Base-by-base conservation (phyloP, 2,888 invertebrate species). In the Nomada ruficornis region DNA sequence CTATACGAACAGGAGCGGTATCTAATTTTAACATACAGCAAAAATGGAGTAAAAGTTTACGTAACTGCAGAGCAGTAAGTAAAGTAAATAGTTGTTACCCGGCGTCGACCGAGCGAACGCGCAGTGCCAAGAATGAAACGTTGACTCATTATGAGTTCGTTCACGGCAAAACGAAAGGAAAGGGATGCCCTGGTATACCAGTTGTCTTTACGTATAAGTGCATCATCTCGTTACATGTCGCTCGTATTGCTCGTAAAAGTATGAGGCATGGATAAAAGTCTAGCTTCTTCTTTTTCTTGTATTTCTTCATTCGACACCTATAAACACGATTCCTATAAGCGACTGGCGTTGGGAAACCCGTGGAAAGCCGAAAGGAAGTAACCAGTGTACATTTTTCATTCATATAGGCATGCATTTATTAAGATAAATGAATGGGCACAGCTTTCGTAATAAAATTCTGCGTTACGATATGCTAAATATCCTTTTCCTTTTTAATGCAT, bases 211-310 rank as follows among this genome's bases (percentile, higher is more conserved):
- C 29, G 52, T 50, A 29, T 20, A 52, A 67, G n/a, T 47, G 67
- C 77, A 77, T 77, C 77, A 29, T 78, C 62, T 55, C 50, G 67
- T 78, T 72, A 54, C 67, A 54, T 20, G 44, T 73, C 59, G 54
- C 29, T 62, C 26, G 52, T 71, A 65, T 50, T 4, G 55, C 47
- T 64, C 26, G 64, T 65, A 65, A 77, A 77, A 59, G 57, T 63
- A 55, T 55, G 52, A 55, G 20, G 44, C 29, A 44, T 18, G n/a
- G 47, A 64, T 57, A 64, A 64, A 64, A 26, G 26, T 62, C 44
- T 36, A 29, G 0, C 36, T 47, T 44, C n/a, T 54, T n/a, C 18
- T 64, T 50, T 59, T 44, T 47, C 26, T 9, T 11, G 7, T 0
- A 15, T 23, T 59, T 50, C 23, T 10, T 44, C 13, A 20, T 13